These are phyloP conservation scores for Artibeus jamaicensis DNA, from an alignment of 2,797 vertebrate species.

Conservation along the genomic window DNA sequence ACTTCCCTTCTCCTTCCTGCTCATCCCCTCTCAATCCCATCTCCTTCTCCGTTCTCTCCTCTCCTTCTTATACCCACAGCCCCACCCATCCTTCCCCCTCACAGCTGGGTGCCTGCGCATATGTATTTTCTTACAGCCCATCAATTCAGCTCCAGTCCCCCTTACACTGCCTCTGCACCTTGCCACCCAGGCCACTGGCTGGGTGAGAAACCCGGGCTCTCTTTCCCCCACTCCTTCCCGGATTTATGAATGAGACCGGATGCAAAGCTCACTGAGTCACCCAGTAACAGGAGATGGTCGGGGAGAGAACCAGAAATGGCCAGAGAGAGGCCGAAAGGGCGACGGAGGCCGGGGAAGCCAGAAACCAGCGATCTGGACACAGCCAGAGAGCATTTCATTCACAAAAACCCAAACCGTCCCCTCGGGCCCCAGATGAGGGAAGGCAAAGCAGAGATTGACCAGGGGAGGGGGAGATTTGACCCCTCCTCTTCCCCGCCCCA, in stretches of 20 bases:
- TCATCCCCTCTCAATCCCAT: slow-evolving; percentile 44
- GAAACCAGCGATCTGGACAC: not conserved
- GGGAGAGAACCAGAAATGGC: slow-evolving; percentile 77
- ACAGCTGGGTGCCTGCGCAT: slow-evolving; percentile 72
- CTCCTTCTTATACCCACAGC: slow-evolving; percentile 58
- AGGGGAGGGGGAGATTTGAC: not conserved
- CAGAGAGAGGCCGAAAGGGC: slow-evolving; percentile 73
- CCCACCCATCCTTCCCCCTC: slow-evolving; percentile 79
- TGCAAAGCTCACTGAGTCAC: slow-evolving; percentile 78
- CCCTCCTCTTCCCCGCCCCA: slow-evolving; percentile 25
- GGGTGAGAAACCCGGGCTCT: slow-evolving; percentile 72
- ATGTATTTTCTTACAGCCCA: slow-evolving; percentile 63
- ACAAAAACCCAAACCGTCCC: slow-evolving; percentile 65
- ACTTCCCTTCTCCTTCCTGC: slow-evolving; percentile 46
- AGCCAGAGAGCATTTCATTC: slow-evolving; percentile 67
- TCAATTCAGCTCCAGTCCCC: slow-evolving; percentile 67
- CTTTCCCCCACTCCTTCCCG: slow-evolving; percentile 77
- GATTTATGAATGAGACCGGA: slow-evolving; percentile 92
- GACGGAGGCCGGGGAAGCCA: slow-evolving; percentile 58
- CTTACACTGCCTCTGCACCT: slow-evolving; percentile 75
- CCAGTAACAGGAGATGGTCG: slow-evolving; percentile 76
- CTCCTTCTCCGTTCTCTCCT: slow-evolving; percentile 1
- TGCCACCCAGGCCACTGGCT: slow-evolving; percentile 68
- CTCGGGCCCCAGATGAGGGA: slow-evolving; percentile 31
- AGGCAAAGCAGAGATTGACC: not conserved